Evolutionary conservation across 2,888 invertebrate genomes (phyloP), one percentile per base, ranked within the genome.

Genomic region (Idaea straminata): DNA sequence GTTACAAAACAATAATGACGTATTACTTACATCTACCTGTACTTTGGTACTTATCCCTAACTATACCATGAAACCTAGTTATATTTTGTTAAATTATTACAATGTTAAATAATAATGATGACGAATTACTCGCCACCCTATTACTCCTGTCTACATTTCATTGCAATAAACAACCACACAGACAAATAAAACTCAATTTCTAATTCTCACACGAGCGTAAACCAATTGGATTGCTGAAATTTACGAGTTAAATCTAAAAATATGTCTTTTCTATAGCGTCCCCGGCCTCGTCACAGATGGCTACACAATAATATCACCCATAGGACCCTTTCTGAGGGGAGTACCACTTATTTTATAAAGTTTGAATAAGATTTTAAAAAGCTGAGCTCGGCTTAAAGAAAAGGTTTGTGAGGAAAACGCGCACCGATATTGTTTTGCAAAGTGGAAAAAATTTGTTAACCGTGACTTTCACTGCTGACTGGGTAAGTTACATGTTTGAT

Each of bases 331-430:
- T 77, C 78, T 71, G 81, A 88, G 85, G 89, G 90, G 87, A 81
- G 79, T 83, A 72, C 82, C 86, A 86, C 88, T 90, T 88, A 89
- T 88, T 90, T 86, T 91, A 89, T 88, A 91, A 91, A 92, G 89
- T 92, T 92, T 91, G 87, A 92, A 92, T 92, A 92, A 92, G 91
- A 91, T 89, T 91, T 92, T 90, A 87, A 92, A 91, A 89, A 87
- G 87, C 85, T 82, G 81, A 82, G 81, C 76, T 80, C 81, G 80
- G 82, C 82, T 88, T 87, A 83, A 81, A 75, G 79, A 78, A 77
- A 47, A 80, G 80, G 80, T 83, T 83, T 80, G 78, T 75, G 67
- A 75, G 76, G 79, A 79, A 81, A 81, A 83, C 79, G 78, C 77
- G 72, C 69, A 73, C 76, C 77, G 74, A 74, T 75, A 77, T 83